These are phyloP conservation scores for Darevskia nairensis DNA, from an alignment of 2,797 vertebrate genomes.

Conservation along the genomic window DNA sequence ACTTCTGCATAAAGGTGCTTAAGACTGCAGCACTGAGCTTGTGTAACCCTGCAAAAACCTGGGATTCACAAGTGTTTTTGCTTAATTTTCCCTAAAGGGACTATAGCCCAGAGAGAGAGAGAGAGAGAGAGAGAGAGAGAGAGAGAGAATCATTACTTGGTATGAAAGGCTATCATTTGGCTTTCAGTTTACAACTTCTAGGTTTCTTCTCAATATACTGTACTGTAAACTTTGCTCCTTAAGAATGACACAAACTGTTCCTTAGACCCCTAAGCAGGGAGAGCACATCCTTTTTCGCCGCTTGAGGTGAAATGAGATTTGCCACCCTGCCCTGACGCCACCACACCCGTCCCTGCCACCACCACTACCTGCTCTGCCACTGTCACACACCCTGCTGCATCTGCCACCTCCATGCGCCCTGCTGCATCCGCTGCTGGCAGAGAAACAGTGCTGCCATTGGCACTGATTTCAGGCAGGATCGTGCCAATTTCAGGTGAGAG, in stretches of 20 bases:
- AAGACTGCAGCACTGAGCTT: neutral
- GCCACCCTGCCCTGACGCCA: neutral
- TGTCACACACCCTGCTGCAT: too few relatives aligned
- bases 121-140: too few relatives aligned
- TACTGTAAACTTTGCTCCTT: neutral
- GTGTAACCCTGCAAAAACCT: neutral
- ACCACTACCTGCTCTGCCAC: neutral
- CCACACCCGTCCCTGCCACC: neutral
- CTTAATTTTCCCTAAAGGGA: neutral
- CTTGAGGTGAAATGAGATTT: neutral
- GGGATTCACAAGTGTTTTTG: neutral
- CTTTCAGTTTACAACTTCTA: neutral
- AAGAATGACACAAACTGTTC: neutral
- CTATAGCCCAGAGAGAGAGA: neutral
- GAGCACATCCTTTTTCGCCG: too few relatives aligned
- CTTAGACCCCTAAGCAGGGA: too few relatives aligned
- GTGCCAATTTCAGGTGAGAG: too few relatives aligned
- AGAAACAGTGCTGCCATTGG: too few relatives aligned
- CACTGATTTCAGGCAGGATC: too few relatives aligned
- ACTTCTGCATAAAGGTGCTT: conserved; percentile 15
- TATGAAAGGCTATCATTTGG: neutral
- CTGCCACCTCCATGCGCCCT: too few relatives aligned
- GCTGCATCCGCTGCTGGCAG: too few relatives aligned
- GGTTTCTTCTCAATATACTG: neutral
- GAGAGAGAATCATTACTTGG: neutral